These are phyloP conservation scores for Crenuchus spilurus DNA, from an alignment of 2,797 vertebrate genomes.

Conservation along the genomic window DNA sequence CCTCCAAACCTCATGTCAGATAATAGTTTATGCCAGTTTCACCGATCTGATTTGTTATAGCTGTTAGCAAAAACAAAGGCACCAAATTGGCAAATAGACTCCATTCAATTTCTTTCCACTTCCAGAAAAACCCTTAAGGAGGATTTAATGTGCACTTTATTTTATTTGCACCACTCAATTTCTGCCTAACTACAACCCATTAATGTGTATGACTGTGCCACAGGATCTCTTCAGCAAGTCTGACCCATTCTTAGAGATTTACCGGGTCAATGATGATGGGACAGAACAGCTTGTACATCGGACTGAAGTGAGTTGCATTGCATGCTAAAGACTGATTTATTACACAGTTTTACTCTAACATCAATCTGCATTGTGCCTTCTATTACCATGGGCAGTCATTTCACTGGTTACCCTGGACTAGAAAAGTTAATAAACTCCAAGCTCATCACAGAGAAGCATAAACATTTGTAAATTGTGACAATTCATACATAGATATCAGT, in stretches of 20 bases:
- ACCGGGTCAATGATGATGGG: slow-evolving; percentile 85
- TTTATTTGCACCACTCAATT: not conserved
- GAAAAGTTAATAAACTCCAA: too few relatives aligned
- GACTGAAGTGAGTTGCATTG: slow-evolving; percentile 83
- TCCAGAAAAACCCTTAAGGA: not conserved
- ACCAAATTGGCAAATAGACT: slow-evolving; percentile 5
- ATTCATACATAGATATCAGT: too few relatives aligned
- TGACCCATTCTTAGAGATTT: slow-evolving; percentile 95
- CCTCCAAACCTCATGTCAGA: slow-evolving; percentile 56
- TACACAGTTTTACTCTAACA: not conserved
- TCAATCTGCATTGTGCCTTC: too few relatives aligned
- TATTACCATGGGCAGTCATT: not conserved
- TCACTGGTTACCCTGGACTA: not conserved
- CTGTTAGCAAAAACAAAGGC: slow-evolving; percentile 37
- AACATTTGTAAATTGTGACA: too few relatives aligned
- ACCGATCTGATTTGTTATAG: slow-evolving; percentile 58
- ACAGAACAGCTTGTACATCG: slow-evolving; percentile 93
- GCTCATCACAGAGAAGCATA: too few relatives aligned
- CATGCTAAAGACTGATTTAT: slow-evolving; percentile 4
- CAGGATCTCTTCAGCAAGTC: slow-evolving; percentile 98
- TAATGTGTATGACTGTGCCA: slow-evolving; percentile 31
- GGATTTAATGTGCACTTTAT: not conserved
- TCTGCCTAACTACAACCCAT: not conserved
- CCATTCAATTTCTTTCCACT: slow-evolving; percentile 13
- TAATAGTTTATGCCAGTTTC: slow-evolving; percentile 51